Evolutionary conservation across 1,140 invertebrate genomes (phyloP), one percentile per base, ranked within the genome.

Genomic region (Temnothorax longispinosus): DNA sequence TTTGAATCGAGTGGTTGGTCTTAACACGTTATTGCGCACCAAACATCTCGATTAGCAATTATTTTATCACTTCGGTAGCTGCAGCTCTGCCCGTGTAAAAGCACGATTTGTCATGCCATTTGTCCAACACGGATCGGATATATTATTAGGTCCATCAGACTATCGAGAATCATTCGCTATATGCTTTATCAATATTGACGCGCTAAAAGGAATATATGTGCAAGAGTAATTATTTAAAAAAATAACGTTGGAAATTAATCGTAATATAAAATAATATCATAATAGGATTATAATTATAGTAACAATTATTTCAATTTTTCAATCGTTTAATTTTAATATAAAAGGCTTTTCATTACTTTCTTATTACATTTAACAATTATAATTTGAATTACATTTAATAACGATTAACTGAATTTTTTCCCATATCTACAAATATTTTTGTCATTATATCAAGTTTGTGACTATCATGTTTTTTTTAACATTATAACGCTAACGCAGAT

Each of bases 41-140:
- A 50, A 84, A 84, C 80, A 84, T 84, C 80, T 84, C 80, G 80
- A 84, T 84, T 84, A 75, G 69, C 80, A 84, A 84, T 84, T 84
- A 84, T 84, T 84, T 84, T 84, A 84, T 84, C 80, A 50, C 18
- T 75, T n/a, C 69, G 69, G 6, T 35, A 65, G 35, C 64, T 44
- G n/a, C 32, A 13, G 21, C 38, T 58, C 27, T n/a, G 3, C 2
- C 13, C 11, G 13, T 18, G 52, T 60, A 75, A 75, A 50, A 60
- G 56, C 67, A 75, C 18, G 41, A 74, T 75, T 47, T 75, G 58
- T 60, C 56, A 21, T 38, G 27, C 50, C 54, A 84, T 84, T 62
- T 74, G 52, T 74, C 38, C n/a, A 80, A 80, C 32, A 27, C 44
- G 65, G 13, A 69, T 69, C 21, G 50, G 13, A 60, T 6, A 60